These are phyloP conservation scores for Macaria notata DNA, from an alignment of 2,888 invertebrate genomes.

Conservation along the genomic window DNA sequence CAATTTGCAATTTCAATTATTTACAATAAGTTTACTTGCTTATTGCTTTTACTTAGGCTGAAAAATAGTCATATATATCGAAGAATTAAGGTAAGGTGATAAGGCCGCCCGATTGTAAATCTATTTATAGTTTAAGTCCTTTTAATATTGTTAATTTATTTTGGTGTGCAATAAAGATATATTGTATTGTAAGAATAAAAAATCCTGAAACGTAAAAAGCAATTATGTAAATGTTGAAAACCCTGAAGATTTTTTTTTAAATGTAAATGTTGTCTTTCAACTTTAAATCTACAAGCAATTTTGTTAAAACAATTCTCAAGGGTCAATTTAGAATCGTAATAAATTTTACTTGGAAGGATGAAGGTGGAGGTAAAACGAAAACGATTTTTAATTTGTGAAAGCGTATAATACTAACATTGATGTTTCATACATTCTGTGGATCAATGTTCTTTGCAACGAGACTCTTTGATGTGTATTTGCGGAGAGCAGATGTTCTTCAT, in stretches of 20 bases:
- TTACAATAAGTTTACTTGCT: no score
- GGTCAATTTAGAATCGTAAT: constrained; percentile 18
- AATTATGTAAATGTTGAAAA: constrained; percentile 15
- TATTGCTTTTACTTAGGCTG: no score
- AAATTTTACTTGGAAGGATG: constrained; percentile 13
- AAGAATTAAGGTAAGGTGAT: no score
- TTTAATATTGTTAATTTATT: no score
- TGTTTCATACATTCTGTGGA: constrained; percentile 24
- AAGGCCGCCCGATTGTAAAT: no score
- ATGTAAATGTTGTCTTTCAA: constrained; percentile 15
- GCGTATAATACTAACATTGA: constrained; percentile 18
- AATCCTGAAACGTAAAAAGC: constrained; percentile 17
- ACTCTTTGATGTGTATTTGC: constrained; percentile 37
- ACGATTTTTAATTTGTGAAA: constrained; percentile 29
- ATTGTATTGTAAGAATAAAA: no score
- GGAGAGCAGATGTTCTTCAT: constrained; percentile 34
- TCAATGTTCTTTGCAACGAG: constrained; percentile 35
- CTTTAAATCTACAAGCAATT: constrained; percentile 16
- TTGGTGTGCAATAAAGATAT: no score
- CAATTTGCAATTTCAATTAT: no score
- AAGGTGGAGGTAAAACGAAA: constrained; percentile 18
- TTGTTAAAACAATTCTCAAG: constrained; percentile 14
- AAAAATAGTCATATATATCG: no score
- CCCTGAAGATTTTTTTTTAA: constrained; percentile 13
- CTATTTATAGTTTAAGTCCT: no score